These are phyloP conservation scores for Actenoides hombroni DNA, from an alignment of 2,113 vertebrate species.

Conservation along the genomic window DNA sequence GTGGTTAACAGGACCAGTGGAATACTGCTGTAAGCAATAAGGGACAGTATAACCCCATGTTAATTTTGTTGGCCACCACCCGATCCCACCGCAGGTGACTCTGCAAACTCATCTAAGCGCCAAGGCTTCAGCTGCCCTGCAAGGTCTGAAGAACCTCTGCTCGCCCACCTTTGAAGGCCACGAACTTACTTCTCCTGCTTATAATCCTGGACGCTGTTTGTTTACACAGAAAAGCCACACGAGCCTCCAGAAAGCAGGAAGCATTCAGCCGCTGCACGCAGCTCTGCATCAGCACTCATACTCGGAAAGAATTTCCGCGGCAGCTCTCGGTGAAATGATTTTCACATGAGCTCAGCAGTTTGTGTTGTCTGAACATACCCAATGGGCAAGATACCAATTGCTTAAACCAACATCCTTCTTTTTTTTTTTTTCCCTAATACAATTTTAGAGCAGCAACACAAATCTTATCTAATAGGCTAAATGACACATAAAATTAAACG, in stretches of 20 bases:
- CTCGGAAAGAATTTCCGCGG: accelerated
- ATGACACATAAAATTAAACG: neutral
- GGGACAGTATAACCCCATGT: neutral
- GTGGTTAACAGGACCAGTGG: neutral
- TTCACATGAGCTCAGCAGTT: neutral
- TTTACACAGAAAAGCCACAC: neutral
- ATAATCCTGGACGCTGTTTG: neutral
- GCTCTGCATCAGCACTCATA: neutral
- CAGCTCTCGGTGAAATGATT: neutral
- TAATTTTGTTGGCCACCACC: neutral
- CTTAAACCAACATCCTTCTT: neutral
- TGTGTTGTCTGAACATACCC: neutral
- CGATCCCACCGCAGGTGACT: neutral
- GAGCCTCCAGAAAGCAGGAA: neutral
- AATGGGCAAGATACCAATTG: neutral
- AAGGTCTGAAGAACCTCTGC: neutral
- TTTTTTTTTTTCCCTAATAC: neutral
- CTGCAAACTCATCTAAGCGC: neutral
- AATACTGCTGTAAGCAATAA: neutral
- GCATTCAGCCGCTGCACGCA: neutral
- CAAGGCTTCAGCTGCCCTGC: neutral
- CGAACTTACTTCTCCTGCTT: neutral
- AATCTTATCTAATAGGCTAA: neutral
- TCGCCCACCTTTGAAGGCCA: neutral
- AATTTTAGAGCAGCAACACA: neutral